phyloP scores from a whole-genome alignment of 2,888 invertebrate species.

The Hetaerina titia region DNA sequence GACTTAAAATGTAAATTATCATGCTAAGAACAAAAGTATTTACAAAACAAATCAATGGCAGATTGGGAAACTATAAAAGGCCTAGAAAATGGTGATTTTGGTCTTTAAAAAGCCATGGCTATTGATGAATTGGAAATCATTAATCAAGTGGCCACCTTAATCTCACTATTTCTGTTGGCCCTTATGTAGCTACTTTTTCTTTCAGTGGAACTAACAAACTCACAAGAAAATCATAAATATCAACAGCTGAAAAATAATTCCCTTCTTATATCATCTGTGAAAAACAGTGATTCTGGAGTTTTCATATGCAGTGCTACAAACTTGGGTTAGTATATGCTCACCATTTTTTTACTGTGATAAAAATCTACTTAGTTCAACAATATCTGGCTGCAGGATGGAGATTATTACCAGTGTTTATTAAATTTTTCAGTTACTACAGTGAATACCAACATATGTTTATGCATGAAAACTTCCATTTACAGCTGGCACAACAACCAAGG shows the following conservation, averaged over 20 bases:
- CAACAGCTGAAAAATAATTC: constrained; percentile 45
- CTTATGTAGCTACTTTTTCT: background rate
- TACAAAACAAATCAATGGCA: too few species aligned
- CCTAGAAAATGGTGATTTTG: too few species aligned
- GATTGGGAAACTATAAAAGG: too few species aligned
- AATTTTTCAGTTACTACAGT: background rate
- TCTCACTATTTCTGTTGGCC: too few species aligned
- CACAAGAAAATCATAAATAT: background rate
- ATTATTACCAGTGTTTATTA: background rate
- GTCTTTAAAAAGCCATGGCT: too few species aligned
- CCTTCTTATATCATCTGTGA: background rate
- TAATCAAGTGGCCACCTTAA: too few species aligned
- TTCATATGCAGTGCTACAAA: constrained; percentile 48
- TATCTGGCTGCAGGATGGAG: background rate
- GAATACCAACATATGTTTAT: background rate
- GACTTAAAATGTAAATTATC: too few species aligned
- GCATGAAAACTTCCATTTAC: background rate
- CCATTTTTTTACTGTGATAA: background rate
- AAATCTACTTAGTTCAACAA: background rate
- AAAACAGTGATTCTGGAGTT: constrained; percentile 35
- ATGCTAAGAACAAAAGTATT: too few species aligned
- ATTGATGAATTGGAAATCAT: too few species aligned
- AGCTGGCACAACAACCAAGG: background rate
- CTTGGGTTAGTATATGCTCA: background rate
- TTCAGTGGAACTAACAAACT: constrained; percentile 12